Percentiles rank a stretch among this genome's conserved stretches.
Conservation (phyloP, 37 sponge, comb jelly and placozoan genomes). For the Chondrosia reniformis region DNA sequence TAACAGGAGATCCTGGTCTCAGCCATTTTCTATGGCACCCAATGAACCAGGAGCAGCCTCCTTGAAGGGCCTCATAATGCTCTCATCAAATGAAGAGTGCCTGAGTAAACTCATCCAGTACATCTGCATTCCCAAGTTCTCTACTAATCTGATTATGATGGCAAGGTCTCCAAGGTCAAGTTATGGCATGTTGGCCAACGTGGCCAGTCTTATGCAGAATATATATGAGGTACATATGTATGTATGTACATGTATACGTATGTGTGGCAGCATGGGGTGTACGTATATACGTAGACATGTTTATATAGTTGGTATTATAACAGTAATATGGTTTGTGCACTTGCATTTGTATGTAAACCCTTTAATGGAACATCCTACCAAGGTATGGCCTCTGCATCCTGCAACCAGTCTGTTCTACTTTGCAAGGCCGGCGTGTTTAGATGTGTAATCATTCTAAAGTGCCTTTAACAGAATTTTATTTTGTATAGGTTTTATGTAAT, state of each 20-base stretch:
- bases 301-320: background rate
- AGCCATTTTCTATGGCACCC: constrained; percentile 16
- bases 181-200: constrained; percentile 25
- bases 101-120: constrained; percentile 51
- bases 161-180: constrained; percentile 32
- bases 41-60: constrained; percentile 37
- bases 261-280: background rate
- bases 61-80: constrained; percentile 37
- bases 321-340: no score
- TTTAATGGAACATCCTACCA: no score
- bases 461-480: no score
- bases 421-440: no score
- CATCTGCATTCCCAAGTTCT: constrained; percentile 67
- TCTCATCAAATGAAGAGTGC: constrained; percentile 74
- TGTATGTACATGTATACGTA: constrained; percentile 10
- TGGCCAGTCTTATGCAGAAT: constrained; percentile 57
- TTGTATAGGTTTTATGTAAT: no score
- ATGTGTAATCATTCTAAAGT: no score
- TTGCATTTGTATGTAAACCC: no score
- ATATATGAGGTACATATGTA: constrained; percentile 43
- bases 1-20: background rate
- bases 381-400: no score
- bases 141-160: constrained; percentile 24
- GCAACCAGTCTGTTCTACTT: no score
- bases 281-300: background rate